Conservation (phyloP, 2,113 vertebrate species). For the Paratilapia polleni region DNA sequence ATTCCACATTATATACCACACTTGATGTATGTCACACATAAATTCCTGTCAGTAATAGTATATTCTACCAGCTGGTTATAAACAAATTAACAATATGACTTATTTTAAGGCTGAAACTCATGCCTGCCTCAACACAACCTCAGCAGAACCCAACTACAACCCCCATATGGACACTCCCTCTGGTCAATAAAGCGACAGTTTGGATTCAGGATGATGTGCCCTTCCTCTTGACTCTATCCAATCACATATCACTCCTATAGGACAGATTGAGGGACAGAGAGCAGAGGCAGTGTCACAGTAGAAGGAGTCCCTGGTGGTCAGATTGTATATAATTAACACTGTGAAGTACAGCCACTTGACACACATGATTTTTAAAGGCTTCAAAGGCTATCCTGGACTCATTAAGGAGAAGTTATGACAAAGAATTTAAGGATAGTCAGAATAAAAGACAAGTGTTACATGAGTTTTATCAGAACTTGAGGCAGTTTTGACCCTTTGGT, state of each 20-base stretch:
- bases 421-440: conserved; percentile 17
- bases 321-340: conserved; percentile 61
- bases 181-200: conserved; percentile 33
- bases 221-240: conserved; percentile 50
- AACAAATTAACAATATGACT: conserved; percentile 2
- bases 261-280: conserved; percentile 19
- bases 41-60: background rate
- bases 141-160: background rate
- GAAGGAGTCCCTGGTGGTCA: conserved; percentile 23
- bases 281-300: conserved; percentile 9
- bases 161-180: background rate
- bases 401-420: conserved; percentile 16
- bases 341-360: conserved; percentile 52
- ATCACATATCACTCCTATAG: conserved; percentile 49
- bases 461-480: conserved; percentile 4
- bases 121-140: background rate
- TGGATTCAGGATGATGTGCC: conserved; percentile 49
- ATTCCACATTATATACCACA: background rate
- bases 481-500: background rate
- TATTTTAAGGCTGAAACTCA: background rate
- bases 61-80: conserved; percentile 8
- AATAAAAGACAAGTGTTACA: conserved; percentile 10
- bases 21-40: background rate
- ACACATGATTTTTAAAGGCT: conserved; percentile 35
- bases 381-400: conserved; percentile 1